phyloP scores from a whole-genome alignment of 2,888 invertebrate genomes.

The Carpatolechia fugitivella region DNA sequence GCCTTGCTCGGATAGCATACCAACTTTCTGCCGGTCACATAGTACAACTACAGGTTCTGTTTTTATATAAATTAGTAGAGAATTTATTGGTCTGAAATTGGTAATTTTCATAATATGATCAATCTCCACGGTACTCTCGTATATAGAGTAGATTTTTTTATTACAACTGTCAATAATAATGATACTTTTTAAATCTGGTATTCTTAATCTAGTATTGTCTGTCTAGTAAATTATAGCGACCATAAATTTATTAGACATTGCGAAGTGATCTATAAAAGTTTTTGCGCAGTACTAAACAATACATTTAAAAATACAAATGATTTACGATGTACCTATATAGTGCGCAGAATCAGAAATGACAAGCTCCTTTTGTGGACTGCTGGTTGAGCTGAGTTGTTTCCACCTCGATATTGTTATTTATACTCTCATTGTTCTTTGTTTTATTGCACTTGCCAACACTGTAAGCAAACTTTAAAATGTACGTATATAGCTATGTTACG shows the following conservation, averaged over 20 bases:
- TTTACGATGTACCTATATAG: conserved; percentile 31
- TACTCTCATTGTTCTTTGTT: conserved; percentile 26
- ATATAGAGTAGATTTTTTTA: no score
- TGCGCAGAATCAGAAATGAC: conserved; percentile 32
- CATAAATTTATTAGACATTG: no score
- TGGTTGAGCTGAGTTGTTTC: conserved; percentile 12
- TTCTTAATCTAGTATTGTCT: no score
- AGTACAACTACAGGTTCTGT: no score
- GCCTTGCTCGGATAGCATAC: background rate
- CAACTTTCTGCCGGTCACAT: background rate
- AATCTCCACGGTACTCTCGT: no score
- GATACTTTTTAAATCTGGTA: no score
- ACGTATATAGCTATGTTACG: background rate
- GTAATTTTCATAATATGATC: no score
- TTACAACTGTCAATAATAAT: no score
- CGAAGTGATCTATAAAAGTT: conserved; percentile 34
- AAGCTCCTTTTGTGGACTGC: conserved; percentile 27
- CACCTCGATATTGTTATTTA: conserved; percentile 30
- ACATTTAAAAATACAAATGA: conserved; percentile 36
- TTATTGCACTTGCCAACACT: conserved; percentile 17
- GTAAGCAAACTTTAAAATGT: background rate
- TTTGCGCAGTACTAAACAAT: conserved; percentile 35
- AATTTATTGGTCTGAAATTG: no score
- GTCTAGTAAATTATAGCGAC: no score
- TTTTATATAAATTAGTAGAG: no score